Percentiles rank a stretch among this genome's conserved stretches.
Evolutionary conservation across 2,888 invertebrate species (phyloP).

Genomic region (Acanthosepion lycidas): DNA sequence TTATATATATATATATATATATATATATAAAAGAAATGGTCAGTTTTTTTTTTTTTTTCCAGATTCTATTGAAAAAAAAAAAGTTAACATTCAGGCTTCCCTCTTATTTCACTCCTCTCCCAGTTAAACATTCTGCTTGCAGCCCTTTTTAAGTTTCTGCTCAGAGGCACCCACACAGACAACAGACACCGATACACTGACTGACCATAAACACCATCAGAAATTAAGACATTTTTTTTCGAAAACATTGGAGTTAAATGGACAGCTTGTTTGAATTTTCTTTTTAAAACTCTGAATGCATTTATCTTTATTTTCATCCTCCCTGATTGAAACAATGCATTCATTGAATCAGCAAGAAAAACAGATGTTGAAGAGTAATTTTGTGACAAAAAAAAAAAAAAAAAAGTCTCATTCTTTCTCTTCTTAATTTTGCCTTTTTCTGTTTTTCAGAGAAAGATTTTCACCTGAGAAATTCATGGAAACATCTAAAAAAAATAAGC

Average conservation of each 20-base stretch:
- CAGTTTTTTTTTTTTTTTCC: neutral
- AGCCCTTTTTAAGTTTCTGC: constrained; percentile 5
- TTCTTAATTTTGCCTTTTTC: neutral
- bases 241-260: neutral
- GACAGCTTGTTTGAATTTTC: neutral
- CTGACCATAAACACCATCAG: constrained; percentile 8
- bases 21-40: neutral
- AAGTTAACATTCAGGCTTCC: neutral
- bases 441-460: neutral
- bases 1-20: neutral
- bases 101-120: neutral
- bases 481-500: neutral
- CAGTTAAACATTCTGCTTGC: neutral
- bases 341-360: neutral
- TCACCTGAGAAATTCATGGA: constrained; percentile 33
- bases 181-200: neutral
- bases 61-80: neutral
- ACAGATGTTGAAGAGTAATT: neutral
- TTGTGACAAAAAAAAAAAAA: neutral
- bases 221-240: neutral
- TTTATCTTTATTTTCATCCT: neutral
- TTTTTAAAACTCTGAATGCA: neutral
- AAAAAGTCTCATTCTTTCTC: neutral
- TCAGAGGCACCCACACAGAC: neutral
- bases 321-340: constrained; percentile 5